A percentile compares a stretch with the other conserved stretches of the same genome.
phyloP scores from a whole-genome alignment of 2,888 invertebrate species.

The Pogonocherus hispidulus region DNA sequence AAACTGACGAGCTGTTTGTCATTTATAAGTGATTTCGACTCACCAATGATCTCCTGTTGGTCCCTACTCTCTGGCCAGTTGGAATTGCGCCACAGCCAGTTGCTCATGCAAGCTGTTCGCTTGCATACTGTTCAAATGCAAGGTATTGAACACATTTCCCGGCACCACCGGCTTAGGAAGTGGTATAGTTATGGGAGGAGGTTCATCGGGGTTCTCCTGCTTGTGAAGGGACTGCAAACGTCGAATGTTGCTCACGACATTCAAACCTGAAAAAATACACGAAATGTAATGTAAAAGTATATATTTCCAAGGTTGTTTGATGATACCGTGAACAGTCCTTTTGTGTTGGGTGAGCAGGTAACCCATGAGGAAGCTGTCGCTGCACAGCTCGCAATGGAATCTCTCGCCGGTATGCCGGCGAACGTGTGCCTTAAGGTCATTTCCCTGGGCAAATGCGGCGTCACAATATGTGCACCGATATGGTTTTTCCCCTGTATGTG shows the following conservation, averaged over 20 bases:
- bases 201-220: conserved; percentile 62
- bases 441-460: conserved; percentile 73
- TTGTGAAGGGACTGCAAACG: conserved; percentile 63
- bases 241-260: conserved; percentile 67
- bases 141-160: conserved; percentile 55
- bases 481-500: conserved; percentile 73
- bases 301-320: conserved; percentile 32
- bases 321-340: conserved; percentile 68
- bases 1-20: no score
- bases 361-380: conserved; percentile 72
- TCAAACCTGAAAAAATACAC: conserved; percentile 59
- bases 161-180: conserved; percentile 64
- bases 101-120: conserved; percentile 53
- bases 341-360: conserved; percentile 74
- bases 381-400: conserved; percentile 72
- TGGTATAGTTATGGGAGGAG: conserved; percentile 65
- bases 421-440: conserved; percentile 73
- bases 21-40: no score
- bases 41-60: no score
- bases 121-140: conserved; percentile 50
- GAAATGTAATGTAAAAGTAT: no score
- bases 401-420: conserved; percentile 74
- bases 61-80: conserved; percentile 44
- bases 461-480: conserved; percentile 73
- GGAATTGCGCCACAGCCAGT: conserved; percentile 56